phyloP scores from a whole-genome alignment of 2,797 vertebrate species.

The Gymnodraco acuticeps region DNA sequence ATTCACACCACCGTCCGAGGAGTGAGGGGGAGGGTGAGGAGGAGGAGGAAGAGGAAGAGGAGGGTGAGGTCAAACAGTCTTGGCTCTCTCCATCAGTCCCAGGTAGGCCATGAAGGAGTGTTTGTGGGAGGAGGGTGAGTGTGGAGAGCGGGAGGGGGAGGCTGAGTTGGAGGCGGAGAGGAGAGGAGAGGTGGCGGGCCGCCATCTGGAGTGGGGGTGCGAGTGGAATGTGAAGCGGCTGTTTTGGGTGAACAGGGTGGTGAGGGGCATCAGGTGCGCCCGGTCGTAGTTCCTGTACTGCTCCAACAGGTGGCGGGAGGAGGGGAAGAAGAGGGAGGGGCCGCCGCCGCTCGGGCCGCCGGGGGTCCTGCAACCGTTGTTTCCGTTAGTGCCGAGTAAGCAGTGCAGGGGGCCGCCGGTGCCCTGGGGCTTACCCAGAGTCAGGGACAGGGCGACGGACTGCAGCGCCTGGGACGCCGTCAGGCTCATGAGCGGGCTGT shows the following conservation, averaged over 20 bases:
- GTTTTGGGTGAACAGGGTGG: conserved; percentile 93
- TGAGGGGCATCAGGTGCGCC: conserved; percentile 98
- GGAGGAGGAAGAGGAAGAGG: conserved; percentile 9
- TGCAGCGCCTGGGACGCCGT: conserved; percentile 97
- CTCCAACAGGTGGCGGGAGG: conserved; percentile 88
- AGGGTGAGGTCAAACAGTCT: conserved; percentile 90
- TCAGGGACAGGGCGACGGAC: conserved; percentile 94
- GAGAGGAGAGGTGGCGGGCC: conserved; percentile 86
- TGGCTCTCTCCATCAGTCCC: conserved; percentile 95
- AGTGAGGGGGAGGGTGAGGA: conserved; percentile 45
- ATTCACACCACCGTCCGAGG: conserved; percentile 70
- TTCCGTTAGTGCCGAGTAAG: conserved; percentile 86
- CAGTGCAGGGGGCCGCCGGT: conserved; percentile 71
- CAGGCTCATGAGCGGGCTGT: conserved; percentile 93
- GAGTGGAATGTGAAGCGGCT: conserved; percentile 94
- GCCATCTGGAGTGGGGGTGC: conserved; percentile 88
- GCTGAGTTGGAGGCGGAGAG: conserved; percentile 82
- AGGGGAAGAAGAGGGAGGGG: conserved; percentile 83
- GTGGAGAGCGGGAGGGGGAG: conserved; percentile 86
- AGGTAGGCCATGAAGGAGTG: conserved; percentile 99
- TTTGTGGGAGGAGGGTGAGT: conserved; percentile 91
- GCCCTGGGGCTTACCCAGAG: conserved; percentile 81
- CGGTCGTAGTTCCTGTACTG: conserved; percentile 95
- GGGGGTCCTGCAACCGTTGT: conserved; percentile 83
- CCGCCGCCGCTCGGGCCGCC: conserved; percentile 80